Evolutionary conservation across 2,888 invertebrate species (phyloP), one percentile per base, ranked within the genome.

Genomic region (Eueremaeus valkanovi): DNA sequence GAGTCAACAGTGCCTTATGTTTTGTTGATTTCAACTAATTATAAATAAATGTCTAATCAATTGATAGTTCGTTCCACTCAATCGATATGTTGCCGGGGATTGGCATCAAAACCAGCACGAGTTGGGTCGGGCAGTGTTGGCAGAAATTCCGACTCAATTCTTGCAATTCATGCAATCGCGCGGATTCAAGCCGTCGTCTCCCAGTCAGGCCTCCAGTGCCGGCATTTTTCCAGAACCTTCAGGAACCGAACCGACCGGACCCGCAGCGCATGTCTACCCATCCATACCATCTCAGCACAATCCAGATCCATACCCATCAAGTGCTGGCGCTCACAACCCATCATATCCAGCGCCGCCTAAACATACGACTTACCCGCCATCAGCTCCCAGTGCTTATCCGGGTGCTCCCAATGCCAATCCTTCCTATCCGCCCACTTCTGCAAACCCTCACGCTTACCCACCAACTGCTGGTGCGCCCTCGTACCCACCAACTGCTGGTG

Each of bases 121-220:
- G 45, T 42, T 75, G n/a, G 45, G 70, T 11, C 31, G 58, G 21
- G 75, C 68, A 21, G 75, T 75, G 21, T 63, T 63, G n/a, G 66
- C 72, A 18, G 63, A 61, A 49, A 68, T 45, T 36, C 68, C 73
- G 24, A 55, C 24, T 16, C 73, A 76, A 33, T 73, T 55, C 36
- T n/a, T 73, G 24, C 73, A 73, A 11, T 73, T 40, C 24, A 73
- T 75, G 73, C 21, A 55, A 63, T 40, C 42, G 31, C 33, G 63
- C 73, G 75, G 75, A 27, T 63, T 75, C n/a, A 75, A 75, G 49
- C 75, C 75, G 1, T 36, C 24, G 13, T 9, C 29, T 21, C 70
- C 70, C 11, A 45, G 45, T n/a, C 31, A 36, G n/a, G 21, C n/a
- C 29, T 9, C n/a, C 13, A 13, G 8, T n/a, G 8, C 42, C 6